Base-by-base conservation (phyloP, 2,888 invertebrate genomes). In the Yponomeuta cagnagella region DNA sequence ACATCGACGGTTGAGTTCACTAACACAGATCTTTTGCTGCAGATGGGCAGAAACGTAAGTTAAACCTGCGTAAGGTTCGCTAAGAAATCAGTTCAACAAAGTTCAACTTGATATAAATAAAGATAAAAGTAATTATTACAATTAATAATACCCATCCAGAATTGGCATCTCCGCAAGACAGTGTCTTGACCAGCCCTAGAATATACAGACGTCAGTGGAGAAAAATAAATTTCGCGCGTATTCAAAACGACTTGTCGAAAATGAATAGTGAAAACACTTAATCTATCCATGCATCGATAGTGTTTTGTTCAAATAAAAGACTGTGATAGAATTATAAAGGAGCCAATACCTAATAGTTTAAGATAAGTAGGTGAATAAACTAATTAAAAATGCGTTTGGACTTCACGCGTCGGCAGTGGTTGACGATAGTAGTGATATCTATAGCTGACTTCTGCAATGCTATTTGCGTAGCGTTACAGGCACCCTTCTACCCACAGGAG, bases 401-500 rank as follows among this genome's bases (percentile, higher is more conserved):
- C 75, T 96, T 96, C 81, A 94, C 95, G 1, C 94, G 92, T 79
- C 91, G 96, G 79, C 97, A 97, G 88, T 96, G 96, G 95, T 85
- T 95, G 77, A 96, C 96, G 1, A 92, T 97, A 67, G 90, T 96
- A 63, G 95, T 96, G 69, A 96, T 97, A 81, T 95, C 96, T 48
- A 93, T 96, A 74, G 96, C 96, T 23, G 96, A 97, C 86, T 96
- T 97, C 85, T 96, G 96, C 78, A 96, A 96, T 82, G 97, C 97
- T 2, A 94, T 97, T 74, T 96, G 96, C 84, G 96, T 97, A 1
- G 96, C 97, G 0, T 86, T 97, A 2, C 97, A 97, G 81, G 97
- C 97, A 2, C 97, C 97, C 0, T 97, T 97, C 85, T 97, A 97
- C 83, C 97, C 97, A 0, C 93, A 94, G 79, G 97, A 97, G 94